Percentiles rank a stretch among this genome's conserved stretches.
Evolutionary conservation across 2,113 vertebrate genomes (phyloP).

Genomic region (mouse (Mus musculus)): DNA sequence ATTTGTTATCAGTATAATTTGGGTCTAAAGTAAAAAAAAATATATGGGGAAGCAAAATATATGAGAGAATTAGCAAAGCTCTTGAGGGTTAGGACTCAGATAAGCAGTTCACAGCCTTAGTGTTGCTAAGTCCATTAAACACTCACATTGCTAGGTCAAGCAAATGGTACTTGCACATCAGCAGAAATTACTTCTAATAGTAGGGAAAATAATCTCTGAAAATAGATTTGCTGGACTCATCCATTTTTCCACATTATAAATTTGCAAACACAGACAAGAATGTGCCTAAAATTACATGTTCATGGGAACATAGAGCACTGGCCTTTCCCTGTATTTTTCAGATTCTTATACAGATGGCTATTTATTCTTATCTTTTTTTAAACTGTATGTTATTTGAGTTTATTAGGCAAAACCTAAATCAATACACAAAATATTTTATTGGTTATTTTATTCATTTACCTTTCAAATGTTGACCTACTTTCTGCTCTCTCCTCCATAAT

Average conservation of each 20-base stretch:
- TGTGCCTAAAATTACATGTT: constrained; percentile 38
- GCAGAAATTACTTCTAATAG: constrained; percentile 73
- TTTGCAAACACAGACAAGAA: constrained; percentile 62
- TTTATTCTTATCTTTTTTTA: neutral
- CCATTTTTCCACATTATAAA: constrained; percentile 61
- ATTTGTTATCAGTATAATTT: constrained; percentile 43
- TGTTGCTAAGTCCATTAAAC: constrained; percentile 65
- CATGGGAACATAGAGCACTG: neutral
- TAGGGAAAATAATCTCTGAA: constrained; percentile 65
- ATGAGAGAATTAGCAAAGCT: constrained; percentile 58
- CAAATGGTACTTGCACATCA: constrained; percentile 69
- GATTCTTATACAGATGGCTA: neutral
- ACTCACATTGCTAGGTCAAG: constrained; percentile 60
- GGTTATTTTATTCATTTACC: too few relatives aligned
- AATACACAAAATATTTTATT: too few relatives aligned
- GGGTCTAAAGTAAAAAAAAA: constrained; percentile 23
- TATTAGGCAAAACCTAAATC: too few relatives aligned
- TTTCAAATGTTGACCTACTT: too few relatives aligned
- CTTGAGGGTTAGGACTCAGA: constrained; percentile 55
- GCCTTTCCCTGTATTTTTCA: neutral
- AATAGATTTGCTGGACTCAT: constrained; percentile 65
- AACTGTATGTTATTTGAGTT: too few relatives aligned
- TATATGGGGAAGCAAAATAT: neutral
- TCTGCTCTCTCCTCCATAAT: too few relatives aligned
- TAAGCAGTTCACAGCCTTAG: constrained; percentile 59